Conservation (phyloP, 2,797 vertebrate species). For the Enoplosus armatus region DNA sequence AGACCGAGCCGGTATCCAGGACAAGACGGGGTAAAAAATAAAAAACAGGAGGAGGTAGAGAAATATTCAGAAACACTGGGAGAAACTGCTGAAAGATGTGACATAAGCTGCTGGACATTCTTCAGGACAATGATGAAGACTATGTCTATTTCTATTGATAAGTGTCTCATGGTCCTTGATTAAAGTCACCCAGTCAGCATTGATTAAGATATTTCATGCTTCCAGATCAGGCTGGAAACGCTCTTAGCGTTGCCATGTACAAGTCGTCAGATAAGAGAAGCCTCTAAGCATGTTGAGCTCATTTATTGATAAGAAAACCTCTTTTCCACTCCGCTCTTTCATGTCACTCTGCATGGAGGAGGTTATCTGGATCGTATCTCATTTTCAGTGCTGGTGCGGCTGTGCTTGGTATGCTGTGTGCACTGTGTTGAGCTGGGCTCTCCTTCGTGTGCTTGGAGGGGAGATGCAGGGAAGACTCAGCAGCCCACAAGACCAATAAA, state of each 20-base stretch:
- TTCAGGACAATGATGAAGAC: not conserved
- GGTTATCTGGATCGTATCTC: not conserved
- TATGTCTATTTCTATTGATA: not conserved
- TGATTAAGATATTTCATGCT: conserved; percentile 16
- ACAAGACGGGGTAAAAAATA: conserved; percentile 27
- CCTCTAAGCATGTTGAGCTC: conserved; percentile 17
- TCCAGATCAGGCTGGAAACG: not conserved
- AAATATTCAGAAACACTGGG: not conserved
- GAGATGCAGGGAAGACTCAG: conserved; percentile 52
- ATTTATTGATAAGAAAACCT: conserved; percentile 32
- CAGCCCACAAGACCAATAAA: conserved; percentile 51
- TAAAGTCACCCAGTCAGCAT: not conserved
- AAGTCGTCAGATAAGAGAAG: not conserved
- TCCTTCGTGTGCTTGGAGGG: conserved; percentile 1
- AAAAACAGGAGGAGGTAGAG: not conserved
- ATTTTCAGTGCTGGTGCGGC: not conserved
- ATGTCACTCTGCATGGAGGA: conserved; percentile 1
- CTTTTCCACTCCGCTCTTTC: not conserved
- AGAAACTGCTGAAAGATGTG: not conserved
- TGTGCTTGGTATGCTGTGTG: not conserved
- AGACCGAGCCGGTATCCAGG: conserved; percentile 61
- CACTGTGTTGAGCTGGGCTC: not conserved
- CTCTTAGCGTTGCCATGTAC: not conserved
- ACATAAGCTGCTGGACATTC: not conserved
- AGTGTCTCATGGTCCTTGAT: conserved; percentile 21